Evolutionary conservation across 2,113 vertebrate species (phyloP).

Genomic region (Amphiprion percula): DNA sequence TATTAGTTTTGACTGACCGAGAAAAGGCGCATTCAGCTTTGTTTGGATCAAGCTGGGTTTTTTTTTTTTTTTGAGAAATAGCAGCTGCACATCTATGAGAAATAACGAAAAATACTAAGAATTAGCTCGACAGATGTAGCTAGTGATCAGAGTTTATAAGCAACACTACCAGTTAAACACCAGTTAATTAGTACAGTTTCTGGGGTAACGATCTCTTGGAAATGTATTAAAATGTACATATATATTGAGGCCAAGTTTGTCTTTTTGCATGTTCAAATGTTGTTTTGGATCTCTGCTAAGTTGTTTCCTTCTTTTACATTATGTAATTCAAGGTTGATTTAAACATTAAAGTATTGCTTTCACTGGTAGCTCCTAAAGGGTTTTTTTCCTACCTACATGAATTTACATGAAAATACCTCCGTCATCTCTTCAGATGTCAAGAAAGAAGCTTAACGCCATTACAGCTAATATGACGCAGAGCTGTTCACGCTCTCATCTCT

Average conservation of each 20-base stretch:
- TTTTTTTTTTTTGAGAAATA: slow-evolving; percentile 2
- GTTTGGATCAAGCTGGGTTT: slow-evolving; percentile 14
- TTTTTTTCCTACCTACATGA: slow-evolving; percentile 58
- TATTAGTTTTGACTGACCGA: slow-evolving; percentile 38
- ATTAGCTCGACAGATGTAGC: slow-evolving; percentile 11
- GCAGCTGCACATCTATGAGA: slow-evolving; percentile 33
- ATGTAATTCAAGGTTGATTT: slow-evolving; percentile 68
- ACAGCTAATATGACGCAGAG: slow-evolving; percentile 29
- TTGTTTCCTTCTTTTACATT: slow-evolving; percentile 63
- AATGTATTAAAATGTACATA: slow-evolving; percentile 57
- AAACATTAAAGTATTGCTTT: slow-evolving; percentile 68
- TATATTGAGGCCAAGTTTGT: slow-evolving; percentile 71
- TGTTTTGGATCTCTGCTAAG: slow-evolving; percentile 67
- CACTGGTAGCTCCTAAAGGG: slow-evolving; percentile 64
- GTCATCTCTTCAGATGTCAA: slow-evolving; percentile 66
- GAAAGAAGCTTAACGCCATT: slow-evolving; percentile 52
- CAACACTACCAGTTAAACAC: slow-evolving; percentile 52
- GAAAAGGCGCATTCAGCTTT: slow-evolving; percentile 28
- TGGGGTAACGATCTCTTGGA: slow-evolving; percentile 12
- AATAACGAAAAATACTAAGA: slow-evolving; percentile 11
- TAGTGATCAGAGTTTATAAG: slow-evolving; percentile 37
- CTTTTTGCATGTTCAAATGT: slow-evolving; percentile 79
- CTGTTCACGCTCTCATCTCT: slow-evolving; percentile 15
- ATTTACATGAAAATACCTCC: slow-evolving; percentile 82
- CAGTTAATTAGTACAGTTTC: slow-evolving; percentile 43